Base-by-base conservation (phyloP, 2,797 vertebrate genomes). In the Anableps anableps region DNA sequence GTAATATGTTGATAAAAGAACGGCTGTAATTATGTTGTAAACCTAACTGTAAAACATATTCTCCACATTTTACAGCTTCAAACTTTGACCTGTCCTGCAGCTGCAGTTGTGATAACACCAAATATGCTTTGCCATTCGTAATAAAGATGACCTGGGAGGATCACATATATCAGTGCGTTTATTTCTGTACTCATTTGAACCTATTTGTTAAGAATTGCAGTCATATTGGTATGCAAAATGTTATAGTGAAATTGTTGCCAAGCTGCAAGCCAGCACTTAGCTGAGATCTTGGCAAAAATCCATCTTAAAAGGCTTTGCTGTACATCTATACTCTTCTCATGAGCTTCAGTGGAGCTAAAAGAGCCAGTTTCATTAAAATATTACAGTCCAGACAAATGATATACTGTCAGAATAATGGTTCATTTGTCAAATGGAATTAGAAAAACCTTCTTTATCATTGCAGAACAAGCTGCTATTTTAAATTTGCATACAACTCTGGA, bases 361-460 rank as follows among this genome's bases (percentile, higher is more conserved):
- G 10, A 71, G n/a, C 29, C 7, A 31, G 6, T 74, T 79, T 72
- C 6, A 78, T 80, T 75, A 64, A 51, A 75, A 74, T 38, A 29
- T 80, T 47, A 26, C 34, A 74, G 31, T 58, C 45, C 36, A 38
- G 50, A 66, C 34, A 74, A 13, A 58, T 31, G 71, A 68, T 19
- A 36, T 41, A 68, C 68, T 62, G 48, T 71, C 71, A 72, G 75
- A 78, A 88, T 89, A 78, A 76, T 34, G 51, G 78, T 6, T 75
- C 68, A 80, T 82, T 79, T 64, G 11, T 5, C 80, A 64, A 53
- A 80, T 45, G 55, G 64, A 21, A 74, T 21, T 10, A 26, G 64
- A 88, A 76, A 81, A 53, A 47, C 34, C 83, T 60, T 80, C 75
- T 51, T 80, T 72, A 58, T 75, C 64, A 41, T 80, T 82, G 74